These are phyloP conservation scores for Calosoma granatense DNA, from an alignment of 1,140 invertebrate species.

Conservation along the genomic window DNA sequence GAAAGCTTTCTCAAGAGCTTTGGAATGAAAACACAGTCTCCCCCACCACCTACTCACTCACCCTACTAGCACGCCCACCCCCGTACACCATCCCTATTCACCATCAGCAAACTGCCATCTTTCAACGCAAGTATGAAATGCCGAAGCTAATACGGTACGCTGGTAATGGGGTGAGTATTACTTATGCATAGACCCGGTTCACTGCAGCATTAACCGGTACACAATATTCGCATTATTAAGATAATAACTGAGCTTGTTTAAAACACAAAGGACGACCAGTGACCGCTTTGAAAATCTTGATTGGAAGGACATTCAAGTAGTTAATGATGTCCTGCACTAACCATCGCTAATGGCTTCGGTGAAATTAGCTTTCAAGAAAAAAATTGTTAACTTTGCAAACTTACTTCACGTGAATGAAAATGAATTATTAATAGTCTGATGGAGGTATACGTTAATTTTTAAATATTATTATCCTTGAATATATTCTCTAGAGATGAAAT, in stretches of 20 bases:
- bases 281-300: not conserved
- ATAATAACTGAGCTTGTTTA: not conserved
- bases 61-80: not conserved
- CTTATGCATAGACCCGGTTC: not conserved
- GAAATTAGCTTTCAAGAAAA: too few species aligned
- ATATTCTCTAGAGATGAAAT: too few species aligned
- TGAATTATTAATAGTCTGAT: too few species aligned
- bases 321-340: too few species aligned
- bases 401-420: too few species aligned
- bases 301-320: not conserved
- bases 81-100: not conserved
- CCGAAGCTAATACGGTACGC: not conserved
- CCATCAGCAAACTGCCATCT: not conserved
- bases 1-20: constrained; percentile 7
- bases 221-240: not conserved
- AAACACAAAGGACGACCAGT: not conserved
- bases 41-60: not conserved
- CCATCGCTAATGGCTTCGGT: too few species aligned
- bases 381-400: too few species aligned
- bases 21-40: constrained; percentile 3
- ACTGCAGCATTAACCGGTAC: not conserved
- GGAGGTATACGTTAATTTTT: too few species aligned
- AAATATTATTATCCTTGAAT: too few species aligned
- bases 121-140: not conserved
- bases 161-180: not conserved